Base-by-base conservation (phyloP, 1,140 invertebrate genomes). In the Hypothenemus hampei region DNA sequence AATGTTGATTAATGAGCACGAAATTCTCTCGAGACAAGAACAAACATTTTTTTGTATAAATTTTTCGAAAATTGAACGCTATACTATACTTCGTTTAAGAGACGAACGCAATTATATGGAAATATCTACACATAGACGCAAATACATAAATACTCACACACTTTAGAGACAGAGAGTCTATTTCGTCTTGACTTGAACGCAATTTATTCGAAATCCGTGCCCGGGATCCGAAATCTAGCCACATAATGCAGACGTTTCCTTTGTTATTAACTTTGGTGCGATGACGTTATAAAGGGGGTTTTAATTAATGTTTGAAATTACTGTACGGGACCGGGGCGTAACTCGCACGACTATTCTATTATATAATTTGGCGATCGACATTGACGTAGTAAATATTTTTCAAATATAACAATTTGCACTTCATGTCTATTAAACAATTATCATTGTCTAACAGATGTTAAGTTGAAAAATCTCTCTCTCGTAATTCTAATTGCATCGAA, bases 251-350 rank as follows among this genome's bases (percentile, higher is more conserved):
- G 45, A 47, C 29, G 20, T 47, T 35, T 47, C 45, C 45, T 47
- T 47, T 47, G 45, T 47, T 35, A 19, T 31, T 33, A 47, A 47
- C 45, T 47, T 47, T 47, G 22, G 15, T 29, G 24, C 23, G 15
- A 47, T 47, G 31, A 29, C 45, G 26, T 47, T 47, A 35, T 47
- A 47, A 47, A 47, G 45, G 45, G n/a, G n/a, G 21, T 18, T 35
- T 47, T 47, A 47, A 47, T 47, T 47, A 47, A 47, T 47, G 18
- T 47, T 35, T 47, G 45, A 35, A 33, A 47, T 47, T 47, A 47
- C 45, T 44, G 26, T n/a, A n/a, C n/a, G n/a, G n/a, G n/a, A n/a
- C n/a, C n/a, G n/a, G n/a, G n/a, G n/a, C n/a, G n/a, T n/a, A n/a
- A n/a, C n/a, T n/a, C n/a, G n/a, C n/a, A n/a, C n/a, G n/a, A n/a